A percentile compares a stretch with the other conserved stretches of the same genome.
These are phyloP conservation scores for Belonocnema kinseyi DNA, from an alignment of 1,140 invertebrate species.

Conservation along the genomic window DNA sequence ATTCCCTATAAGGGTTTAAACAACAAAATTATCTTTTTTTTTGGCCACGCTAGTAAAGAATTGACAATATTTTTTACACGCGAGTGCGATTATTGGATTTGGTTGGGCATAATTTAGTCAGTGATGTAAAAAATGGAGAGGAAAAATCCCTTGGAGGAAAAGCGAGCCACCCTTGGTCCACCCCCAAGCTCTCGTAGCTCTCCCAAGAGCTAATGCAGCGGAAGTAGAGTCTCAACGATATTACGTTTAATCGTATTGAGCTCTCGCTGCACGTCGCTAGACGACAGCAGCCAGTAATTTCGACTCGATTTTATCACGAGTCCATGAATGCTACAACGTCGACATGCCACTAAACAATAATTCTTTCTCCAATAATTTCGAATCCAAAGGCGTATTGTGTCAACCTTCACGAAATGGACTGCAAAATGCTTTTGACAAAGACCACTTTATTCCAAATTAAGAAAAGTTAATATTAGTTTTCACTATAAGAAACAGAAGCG, in stretches of 20 bases:
- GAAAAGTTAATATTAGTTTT: no score
- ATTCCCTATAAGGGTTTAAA: no score
- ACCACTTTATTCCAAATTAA: no score
- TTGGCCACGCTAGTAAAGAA: neutral
- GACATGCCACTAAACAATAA: neutral
- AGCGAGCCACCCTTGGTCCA: conserved; percentile 7
- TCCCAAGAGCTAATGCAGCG: conserved; percentile 53
- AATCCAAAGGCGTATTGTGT: neutral
- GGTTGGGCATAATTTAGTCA: conserved; percentile 3
- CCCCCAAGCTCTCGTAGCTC: neutral
- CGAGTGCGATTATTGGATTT: neutral
- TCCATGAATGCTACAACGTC: neutral
- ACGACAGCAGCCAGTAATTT: conserved; percentile 36
- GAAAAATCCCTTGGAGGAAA: conserved; percentile 11
- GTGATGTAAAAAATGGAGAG: neutral
- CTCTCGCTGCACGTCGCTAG: conserved; percentile 35
- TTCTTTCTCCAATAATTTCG: neutral
- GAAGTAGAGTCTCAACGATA: conserved; percentile 64
- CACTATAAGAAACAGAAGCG: no score
- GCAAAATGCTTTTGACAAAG: no score
- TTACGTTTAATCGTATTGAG: conserved; percentile 64
- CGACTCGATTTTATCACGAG: conserved; percentile 40
- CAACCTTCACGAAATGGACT: no score
- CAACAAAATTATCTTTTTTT: no score
- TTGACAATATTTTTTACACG: neutral